These are phyloP conservation scores for Fregata magnificens DNA, from an alignment of 2,113 vertebrate genomes.

Conservation along the genomic window DNA sequence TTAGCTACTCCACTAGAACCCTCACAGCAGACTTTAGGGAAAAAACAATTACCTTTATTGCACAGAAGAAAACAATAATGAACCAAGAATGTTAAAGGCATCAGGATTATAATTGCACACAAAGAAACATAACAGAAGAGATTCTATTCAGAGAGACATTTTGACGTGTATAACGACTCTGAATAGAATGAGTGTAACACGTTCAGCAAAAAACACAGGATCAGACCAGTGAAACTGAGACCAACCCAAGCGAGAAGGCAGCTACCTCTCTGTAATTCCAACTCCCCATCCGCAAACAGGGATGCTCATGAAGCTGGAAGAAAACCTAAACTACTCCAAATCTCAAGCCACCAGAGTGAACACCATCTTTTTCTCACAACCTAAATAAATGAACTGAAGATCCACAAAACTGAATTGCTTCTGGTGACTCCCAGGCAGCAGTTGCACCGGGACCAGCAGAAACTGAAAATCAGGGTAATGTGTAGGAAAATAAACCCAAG, in stretches of 20 bases:
- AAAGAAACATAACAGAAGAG: slow-evolving; percentile 17
- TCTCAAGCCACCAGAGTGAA: background rate
- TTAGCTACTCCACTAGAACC: background rate
- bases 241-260: background rate
- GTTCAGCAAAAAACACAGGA: background rate
- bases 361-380: background rate
- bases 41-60: slow-evolving; percentile 55
- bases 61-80: slow-evolving; percentile 45
- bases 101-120: slow-evolving; percentile 31
- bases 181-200: background rate
- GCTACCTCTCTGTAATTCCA: background rate
- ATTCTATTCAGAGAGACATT: slow-evolving; percentile 28
- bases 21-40: slow-evolving; percentile 26
- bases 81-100: slow-evolving; percentile 13
- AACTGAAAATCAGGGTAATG: background rate
- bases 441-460: background rate
- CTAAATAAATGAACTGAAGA: background rate
- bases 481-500: background rate
- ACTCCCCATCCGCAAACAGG: background rate
- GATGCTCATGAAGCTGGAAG: background rate
- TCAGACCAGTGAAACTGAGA: background rate
- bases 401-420: background rate
- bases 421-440: background rate
- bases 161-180: background rate
- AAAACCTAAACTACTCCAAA: background rate